These are phyloP conservation scores for Dryas iulia DNA, from an alignment of 1,140 invertebrate species.

Conservation along the genomic window DNA sequence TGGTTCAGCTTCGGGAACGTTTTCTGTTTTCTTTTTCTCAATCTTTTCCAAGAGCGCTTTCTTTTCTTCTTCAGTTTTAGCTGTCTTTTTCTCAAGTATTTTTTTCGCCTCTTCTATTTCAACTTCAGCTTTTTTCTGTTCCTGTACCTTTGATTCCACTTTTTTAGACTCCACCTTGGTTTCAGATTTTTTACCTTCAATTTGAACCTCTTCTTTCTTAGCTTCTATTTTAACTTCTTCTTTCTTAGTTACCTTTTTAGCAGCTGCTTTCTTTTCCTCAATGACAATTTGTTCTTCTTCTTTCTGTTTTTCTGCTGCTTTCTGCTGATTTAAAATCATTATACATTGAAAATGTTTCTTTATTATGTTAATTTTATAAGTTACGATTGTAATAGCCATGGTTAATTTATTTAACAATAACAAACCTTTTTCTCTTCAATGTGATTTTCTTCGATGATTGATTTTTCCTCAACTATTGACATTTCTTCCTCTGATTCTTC, in stretches of 20 bases:
- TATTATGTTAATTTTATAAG: too few species aligned
- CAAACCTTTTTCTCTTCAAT: constrained; percentile 66
- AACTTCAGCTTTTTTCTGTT: constrained; percentile 72
- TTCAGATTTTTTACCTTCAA: constrained; percentile 72
- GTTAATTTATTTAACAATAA: background rate
- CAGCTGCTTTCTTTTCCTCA: constrained; percentile 72
- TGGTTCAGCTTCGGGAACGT: constrained; percentile 66
- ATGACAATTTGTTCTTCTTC: constrained; percentile 46
- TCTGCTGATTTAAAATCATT: background rate
- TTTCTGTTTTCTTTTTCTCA: constrained; percentile 74
- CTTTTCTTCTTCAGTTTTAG: constrained; percentile 79
- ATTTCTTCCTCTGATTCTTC: constrained; percentile 73
- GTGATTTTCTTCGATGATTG: constrained; percentile 78
- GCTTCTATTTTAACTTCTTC: constrained; percentile 28
- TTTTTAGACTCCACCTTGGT: constrained; percentile 59
- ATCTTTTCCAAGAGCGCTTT: constrained; percentile 77
- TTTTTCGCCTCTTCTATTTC: constrained; percentile 76
- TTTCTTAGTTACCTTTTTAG: constrained; percentile 70
- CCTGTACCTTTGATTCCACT: constrained; percentile 52
- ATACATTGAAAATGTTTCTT: background rate
- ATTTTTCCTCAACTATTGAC: constrained; percentile 69
- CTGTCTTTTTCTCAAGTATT: constrained; percentile 77
- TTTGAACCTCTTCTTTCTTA: constrained; percentile 62
- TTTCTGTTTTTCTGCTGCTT: constrained; percentile 36
- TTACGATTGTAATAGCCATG: background rate